A percentile compares a stretch with the other conserved stretches of the same genome.
phyloP scores from a whole-genome alignment of 2,888 invertebrate genomes.

The Proisotoma minuta region DNA sequence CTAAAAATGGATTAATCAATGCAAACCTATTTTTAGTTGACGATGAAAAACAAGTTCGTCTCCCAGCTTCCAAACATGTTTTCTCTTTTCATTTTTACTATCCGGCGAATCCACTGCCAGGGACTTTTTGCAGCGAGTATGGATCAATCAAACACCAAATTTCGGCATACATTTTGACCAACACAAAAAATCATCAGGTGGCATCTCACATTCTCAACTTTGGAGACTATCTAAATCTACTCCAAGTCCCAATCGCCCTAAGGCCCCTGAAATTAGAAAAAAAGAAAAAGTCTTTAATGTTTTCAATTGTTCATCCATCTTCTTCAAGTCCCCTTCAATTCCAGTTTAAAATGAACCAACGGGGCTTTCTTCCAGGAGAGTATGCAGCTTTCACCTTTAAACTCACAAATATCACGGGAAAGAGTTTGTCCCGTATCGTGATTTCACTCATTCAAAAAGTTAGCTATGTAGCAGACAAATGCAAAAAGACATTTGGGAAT shows the following conservation, averaged over 20 bases:
- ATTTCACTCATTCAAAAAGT: conserved; percentile 31
- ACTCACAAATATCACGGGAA: conserved; percentile 29
- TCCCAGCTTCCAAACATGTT: conserved; percentile 31
- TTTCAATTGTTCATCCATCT: conserved; percentile 20
- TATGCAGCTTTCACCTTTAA: conserved; percentile 24
- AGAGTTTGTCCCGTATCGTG: conserved; percentile 19
- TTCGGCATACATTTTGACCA: conserved; percentile 24
- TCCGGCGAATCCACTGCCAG: conserved; percentile 22
- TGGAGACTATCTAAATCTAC: conserved; percentile 30
- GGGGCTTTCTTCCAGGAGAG: conserved; percentile 31
- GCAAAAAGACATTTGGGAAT: conserved; percentile 20
- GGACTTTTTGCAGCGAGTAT: conserved; percentile 22
- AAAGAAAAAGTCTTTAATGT: conserved; percentile 23
- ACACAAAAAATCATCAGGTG: conserved; percentile 20
- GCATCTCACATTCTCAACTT: conserved; percentile 20
- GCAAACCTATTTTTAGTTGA: conserved; percentile 16
- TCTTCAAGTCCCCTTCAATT: conserved; percentile 18
- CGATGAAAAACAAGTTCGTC: conserved; percentile 22
- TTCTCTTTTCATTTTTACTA: conserved; percentile 32
- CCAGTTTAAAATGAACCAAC: conserved; percentile 19
- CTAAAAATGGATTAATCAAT: background rate
- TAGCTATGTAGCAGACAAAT: conserved; percentile 27
- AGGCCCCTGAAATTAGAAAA: conserved; percentile 24
- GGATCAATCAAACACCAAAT: conserved; percentile 30
- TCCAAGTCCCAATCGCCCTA: conserved; percentile 22